Percentiles rank a stretch among this genome's conserved stretches.
These are phyloP conservation scores for Eristalinus sepulchralis DNA, from an alignment of 2,888 invertebrate genomes.

Conservation along the genomic window DNA sequence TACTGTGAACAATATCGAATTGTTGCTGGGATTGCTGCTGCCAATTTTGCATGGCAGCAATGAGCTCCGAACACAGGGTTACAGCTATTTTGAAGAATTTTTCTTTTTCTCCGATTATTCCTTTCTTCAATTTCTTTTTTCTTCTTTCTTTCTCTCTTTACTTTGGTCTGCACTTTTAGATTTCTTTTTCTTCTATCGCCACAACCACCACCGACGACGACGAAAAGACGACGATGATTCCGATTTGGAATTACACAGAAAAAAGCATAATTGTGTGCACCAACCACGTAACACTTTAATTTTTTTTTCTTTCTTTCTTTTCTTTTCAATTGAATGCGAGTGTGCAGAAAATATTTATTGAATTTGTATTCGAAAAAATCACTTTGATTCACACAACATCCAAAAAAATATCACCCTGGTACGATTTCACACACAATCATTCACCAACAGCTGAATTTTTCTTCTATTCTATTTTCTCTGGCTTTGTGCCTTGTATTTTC, in stretches of 20 bases:
- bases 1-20: constrained; percentile 61
- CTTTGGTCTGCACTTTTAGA: constrained; percentile 24
- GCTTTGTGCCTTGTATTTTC: too few relatives aligned
- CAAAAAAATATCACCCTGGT: too few relatives aligned
- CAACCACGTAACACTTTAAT: constrained; percentile 20
- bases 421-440: too few relatives aligned
- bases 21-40: constrained; percentile 76
- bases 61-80: constrained; percentile 46
- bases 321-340: not conserved
- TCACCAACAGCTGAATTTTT: too few relatives aligned
- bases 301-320: not conserved
- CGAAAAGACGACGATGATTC: not conserved
- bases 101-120: not conserved
- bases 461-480: too few relatives aligned
- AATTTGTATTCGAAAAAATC: not conserved
- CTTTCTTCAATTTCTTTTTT: constrained; percentile 6
- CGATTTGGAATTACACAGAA: constrained; percentile 7
- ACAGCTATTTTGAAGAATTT: constrained; percentile 32
- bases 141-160: not conserved
- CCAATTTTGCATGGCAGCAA: constrained; percentile 78
- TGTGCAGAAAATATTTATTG: not conserved
- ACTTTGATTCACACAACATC: not conserved
- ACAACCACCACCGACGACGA: not conserved
- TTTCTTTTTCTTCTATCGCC: not conserved
- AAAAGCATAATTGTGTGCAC: constrained; percentile 15